These are phyloP conservation scores for Liasis olivaceus DNA, from an alignment of 2,797 vertebrate genomes.

Conservation along the genomic window DNA sequence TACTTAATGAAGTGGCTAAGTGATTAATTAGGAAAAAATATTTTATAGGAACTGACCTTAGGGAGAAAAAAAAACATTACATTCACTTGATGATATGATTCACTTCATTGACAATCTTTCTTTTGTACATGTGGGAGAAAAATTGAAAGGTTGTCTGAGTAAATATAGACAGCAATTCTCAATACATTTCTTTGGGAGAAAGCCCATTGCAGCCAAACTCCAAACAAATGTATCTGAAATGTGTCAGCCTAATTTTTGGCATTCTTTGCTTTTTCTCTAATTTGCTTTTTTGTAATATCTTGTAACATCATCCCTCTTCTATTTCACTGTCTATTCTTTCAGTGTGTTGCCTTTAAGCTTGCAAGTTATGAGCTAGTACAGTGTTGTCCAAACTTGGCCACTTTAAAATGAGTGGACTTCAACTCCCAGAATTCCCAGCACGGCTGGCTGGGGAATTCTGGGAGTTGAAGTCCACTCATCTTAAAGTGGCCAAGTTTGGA, in stretches of 20 bases:
- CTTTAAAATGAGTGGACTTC: no score
- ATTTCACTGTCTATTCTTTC: not conserved
- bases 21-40: constrained; percentile 66
- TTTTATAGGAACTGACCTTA: constrained; percentile 44
- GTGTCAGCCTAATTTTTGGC: not conserved
- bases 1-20: constrained; percentile 57
- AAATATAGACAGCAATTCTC: not conserved
- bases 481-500: no score
- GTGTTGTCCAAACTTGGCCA: no score
- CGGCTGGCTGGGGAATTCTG: no score
- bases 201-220: not conserved
- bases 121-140: not conserved
- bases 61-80: constrained; percentile 14
- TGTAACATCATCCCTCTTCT: not conserved
- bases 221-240: not conserved
- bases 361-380: not conserved
- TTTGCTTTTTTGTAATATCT: not conserved
- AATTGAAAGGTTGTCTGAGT: not conserved
- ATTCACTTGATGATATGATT: constrained; percentile 17
- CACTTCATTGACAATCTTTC: not conserved
- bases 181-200: not conserved
- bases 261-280: not conserved
- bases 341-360: not conserved
- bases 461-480: no score
- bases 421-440: no score